phyloP scores from a whole-genome alignment of 1,140 invertebrate species.

The Tetragnatha versicolor region DNA sequence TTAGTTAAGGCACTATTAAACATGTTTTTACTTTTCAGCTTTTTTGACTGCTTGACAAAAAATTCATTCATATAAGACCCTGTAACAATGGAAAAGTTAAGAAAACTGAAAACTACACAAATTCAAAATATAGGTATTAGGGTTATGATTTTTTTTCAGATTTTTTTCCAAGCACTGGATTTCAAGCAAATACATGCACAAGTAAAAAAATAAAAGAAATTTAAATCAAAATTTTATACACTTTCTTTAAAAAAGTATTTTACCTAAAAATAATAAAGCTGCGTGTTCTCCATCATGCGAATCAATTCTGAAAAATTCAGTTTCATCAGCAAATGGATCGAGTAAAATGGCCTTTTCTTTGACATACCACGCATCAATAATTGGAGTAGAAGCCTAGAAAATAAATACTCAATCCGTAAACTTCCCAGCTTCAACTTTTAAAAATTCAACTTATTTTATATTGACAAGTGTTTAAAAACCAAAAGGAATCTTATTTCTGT shows the following conservation, averaged over 20 bases:
- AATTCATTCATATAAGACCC: constrained; percentile 1
- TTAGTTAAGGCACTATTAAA: not conserved
- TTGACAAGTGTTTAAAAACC: too few relatives aligned
- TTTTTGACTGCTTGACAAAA: constrained; percentile 17
- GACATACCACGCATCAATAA: constrained; percentile 21
- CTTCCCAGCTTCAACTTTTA: not conserved
- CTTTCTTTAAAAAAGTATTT: not conserved
- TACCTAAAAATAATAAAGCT: constrained; percentile 17
- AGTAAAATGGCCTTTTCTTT: constrained; percentile 1
- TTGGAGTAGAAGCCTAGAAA: constrained; percentile 1
- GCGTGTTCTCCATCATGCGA: not conserved
- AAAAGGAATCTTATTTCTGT: too few relatives aligned
- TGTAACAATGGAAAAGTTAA: not conserved
- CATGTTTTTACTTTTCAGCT: not conserved
- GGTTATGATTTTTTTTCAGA: too few relatives aligned
- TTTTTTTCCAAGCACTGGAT: too few relatives aligned
- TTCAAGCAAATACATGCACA: not conserved
- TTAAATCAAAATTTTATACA: not conserved
- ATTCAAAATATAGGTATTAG: not conserved
- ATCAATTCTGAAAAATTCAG: not conserved
- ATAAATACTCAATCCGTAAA: not conserved
- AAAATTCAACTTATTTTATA: too few relatives aligned
- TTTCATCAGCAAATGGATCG: constrained; percentile 8
- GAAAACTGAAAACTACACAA: not conserved
- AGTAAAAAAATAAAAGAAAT: not conserved